These are phyloP conservation scores for Balearica regulorum DNA, from an alignment of 2,797 vertebrate species.

Conservation along the genomic window DNA sequence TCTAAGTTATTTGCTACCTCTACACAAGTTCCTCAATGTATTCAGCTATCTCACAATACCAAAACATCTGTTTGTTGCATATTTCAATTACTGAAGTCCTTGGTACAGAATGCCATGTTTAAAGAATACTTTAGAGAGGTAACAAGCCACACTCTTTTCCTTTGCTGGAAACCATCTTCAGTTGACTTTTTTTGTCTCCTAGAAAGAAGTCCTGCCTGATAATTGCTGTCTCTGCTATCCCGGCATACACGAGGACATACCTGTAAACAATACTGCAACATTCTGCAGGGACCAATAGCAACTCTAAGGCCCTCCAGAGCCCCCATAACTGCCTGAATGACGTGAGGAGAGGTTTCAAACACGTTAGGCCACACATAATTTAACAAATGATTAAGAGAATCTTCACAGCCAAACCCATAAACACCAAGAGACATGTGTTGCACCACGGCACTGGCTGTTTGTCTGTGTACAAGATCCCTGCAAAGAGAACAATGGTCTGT, in stretches of 20 bases:
- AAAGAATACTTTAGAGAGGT: background rate
- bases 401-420: conserved; percentile 97
- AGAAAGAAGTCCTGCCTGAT: background rate
- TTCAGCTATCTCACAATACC: background rate
- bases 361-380: conserved; percentile 99
- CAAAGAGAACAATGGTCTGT: background rate
- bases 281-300: conserved; percentile 95
- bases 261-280: conserved; percentile 98
- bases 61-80: background rate
- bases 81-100: background rate
- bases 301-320: conserved; percentile 95
- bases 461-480: conserved; percentile 96
- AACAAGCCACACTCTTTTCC: background rate
- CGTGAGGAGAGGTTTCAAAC: conserved; percentile 97
- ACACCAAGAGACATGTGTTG: conserved; percentile 98
- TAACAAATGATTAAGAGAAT: conserved; percentile 94
- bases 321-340: conserved; percentile 99
- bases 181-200: background rate
- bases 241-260: conserved; percentile 51
- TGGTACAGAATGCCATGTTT: background rate
- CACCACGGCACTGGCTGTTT: conserved; percentile 96
- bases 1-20: background rate
- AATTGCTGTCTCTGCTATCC: background rate
- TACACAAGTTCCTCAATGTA: background rate
- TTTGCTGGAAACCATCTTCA: background rate